Evolutionary conservation across 2,113 vertebrate genomes (phyloP).

Genomic region (Oreochromis aureus): DNA sequence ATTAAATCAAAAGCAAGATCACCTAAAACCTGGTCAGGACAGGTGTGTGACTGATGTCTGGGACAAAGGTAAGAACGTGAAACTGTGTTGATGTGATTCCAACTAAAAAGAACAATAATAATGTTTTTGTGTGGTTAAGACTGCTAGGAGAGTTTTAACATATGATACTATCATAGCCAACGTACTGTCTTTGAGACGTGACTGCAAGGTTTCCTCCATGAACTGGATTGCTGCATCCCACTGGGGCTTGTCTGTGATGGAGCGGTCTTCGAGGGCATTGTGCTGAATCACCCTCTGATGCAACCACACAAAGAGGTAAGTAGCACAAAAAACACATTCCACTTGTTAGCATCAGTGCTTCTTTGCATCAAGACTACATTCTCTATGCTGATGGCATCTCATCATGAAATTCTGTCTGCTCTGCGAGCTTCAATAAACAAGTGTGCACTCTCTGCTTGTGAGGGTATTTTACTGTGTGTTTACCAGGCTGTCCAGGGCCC

Average conservation of each 20-base stretch:
- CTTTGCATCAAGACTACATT: neutral
- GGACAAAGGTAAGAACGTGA: neutral
- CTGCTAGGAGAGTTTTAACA: neutral
- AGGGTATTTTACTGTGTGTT: conserved; percentile 22
- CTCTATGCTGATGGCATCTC: neutral
- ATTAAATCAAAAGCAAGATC: neutral
- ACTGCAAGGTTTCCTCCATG: conserved; percentile 94
- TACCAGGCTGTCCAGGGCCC: conserved; percentile 95
- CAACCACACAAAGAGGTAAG: neutral
- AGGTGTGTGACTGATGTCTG: neutral
- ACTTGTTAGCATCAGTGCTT: neutral
- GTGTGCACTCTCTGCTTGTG: neutral
- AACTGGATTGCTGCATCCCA: conserved; percentile 99
- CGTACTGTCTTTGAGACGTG: conserved; percentile 94
- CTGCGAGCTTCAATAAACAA: neutral
- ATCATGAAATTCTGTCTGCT: neutral
- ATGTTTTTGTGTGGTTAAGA: neutral
- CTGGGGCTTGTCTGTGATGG: conserved; percentile 95
- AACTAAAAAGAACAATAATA: neutral
- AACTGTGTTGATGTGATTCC: neutral
- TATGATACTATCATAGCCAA: neutral
- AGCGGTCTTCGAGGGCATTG: conserved; percentile 96
- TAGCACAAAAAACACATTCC: neutral
- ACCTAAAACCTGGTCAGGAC: neutral
- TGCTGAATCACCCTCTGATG: conserved; percentile 94